phyloP scores from a whole-genome alignment of 2,113 vertebrate genomes.

The Carassius auratus region DNA sequence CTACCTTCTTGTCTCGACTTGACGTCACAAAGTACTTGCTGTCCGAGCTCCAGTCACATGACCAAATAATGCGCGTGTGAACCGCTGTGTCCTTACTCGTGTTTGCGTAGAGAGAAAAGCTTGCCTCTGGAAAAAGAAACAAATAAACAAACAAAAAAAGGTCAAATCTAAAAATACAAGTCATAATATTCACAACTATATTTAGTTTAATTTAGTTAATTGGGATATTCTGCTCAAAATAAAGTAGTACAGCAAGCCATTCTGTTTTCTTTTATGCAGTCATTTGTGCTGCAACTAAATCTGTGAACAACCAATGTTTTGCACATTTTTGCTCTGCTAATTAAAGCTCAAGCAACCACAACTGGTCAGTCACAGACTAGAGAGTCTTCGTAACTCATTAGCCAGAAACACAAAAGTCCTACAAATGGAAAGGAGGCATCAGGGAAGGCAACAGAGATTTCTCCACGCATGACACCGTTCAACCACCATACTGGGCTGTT shows the following conservation, averaged over 20 bases:
- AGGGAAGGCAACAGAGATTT: conserved; percentile 36
- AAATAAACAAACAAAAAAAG: background rate
- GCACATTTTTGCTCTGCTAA: background rate
- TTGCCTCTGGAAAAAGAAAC: conserved; percentile 72
- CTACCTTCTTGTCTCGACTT: conserved; percentile 96
- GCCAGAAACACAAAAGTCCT: conserved; percentile 22
- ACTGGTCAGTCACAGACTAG: background rate
- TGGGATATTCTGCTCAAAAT: no score
- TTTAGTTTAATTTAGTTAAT: no score
- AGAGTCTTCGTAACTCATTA: conserved; percentile 46
- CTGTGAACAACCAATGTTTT: background rate
- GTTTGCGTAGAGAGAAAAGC: conserved; percentile 81
- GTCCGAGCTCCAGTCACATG: conserved; percentile 96
- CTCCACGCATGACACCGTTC: conserved; percentile 26
- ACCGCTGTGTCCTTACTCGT: conserved; percentile 86
- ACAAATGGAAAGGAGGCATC: background rate
- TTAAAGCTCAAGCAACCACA: background rate
- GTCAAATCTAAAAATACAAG: background rate
- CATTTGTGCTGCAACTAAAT: no score
- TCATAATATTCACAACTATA: background rate
- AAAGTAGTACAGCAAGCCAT: no score
- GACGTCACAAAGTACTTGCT: conserved; percentile 92
- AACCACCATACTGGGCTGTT: conserved; percentile 32
- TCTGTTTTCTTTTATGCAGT: no score
- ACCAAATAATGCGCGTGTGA: conserved; percentile 96